phyloP scores from a whole-genome alignment of 2,797 vertebrate species.

The Psittacula echo region DNA sequence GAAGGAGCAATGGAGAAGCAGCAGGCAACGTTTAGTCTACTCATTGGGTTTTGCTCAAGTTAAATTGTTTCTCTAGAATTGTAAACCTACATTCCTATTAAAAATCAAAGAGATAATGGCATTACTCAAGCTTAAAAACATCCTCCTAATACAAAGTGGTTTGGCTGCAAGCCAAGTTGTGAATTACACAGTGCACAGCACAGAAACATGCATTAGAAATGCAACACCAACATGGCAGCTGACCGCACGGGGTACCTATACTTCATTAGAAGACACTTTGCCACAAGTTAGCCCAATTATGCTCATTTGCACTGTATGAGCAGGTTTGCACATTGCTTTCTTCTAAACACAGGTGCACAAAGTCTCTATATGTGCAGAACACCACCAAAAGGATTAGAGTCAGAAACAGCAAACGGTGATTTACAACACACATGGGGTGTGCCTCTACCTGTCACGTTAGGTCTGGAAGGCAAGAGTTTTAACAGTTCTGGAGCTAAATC shows the following conservation, averaged over 20 bases:
- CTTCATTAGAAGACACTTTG: background rate
- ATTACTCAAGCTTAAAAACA: background rate
- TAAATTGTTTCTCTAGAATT: background rate
- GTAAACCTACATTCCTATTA: background rate
- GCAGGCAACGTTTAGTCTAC: background rate
- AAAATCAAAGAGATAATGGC: background rate
- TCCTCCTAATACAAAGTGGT: background rate
- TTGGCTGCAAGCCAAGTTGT: background rate
- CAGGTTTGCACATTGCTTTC: background rate
- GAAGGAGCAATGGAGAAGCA: slow-evolving; percentile 9
- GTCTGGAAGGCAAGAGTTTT: background rate
- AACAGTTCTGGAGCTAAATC: slow-evolving; percentile 36
- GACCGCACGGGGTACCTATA: background rate
- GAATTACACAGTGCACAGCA: background rate
- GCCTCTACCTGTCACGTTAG: background rate
- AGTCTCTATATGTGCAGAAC: background rate
- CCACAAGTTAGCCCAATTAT: background rate
- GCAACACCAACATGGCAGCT: background rate
- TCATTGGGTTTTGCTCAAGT: background rate
- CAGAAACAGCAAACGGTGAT: slow-evolving; percentile 3
- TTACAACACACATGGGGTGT: background rate
- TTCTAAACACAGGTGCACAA: background rate
- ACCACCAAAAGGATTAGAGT: slow-evolving; percentile 5
- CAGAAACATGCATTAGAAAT: slow-evolving; percentile 14
- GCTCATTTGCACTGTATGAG: background rate